Percentiles rank a stretch among this genome's conserved stretches.
phyloP scores from a whole-genome alignment of 2,113 vertebrate genomes.

The Odontophorus gujanensis region DNA sequence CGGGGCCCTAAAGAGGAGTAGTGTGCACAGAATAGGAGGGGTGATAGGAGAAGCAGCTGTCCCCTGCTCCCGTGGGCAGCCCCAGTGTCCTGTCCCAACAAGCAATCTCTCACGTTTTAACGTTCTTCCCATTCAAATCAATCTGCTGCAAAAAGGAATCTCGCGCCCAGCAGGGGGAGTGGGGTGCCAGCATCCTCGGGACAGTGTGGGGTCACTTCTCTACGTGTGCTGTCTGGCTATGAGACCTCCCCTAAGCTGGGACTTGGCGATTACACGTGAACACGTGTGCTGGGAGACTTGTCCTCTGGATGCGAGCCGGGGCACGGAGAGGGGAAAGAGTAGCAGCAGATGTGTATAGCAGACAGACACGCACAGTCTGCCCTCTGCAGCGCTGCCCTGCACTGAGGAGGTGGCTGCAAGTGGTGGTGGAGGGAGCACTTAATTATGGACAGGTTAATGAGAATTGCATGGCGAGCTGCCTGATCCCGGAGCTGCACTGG shows the following conservation, averaged over 20 bases:
- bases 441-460: not conserved
- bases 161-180: not conserved
- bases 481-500: too few relatives aligned
- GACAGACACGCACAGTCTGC: not conserved
- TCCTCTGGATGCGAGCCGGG: not conserved
- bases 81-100: not conserved
- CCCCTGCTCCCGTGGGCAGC: not conserved
- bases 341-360: not conserved
- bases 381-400: not conserved
- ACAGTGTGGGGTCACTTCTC: not conserved
- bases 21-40: not conserved
- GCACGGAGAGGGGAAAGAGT: not conserved
- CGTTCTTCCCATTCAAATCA: too few relatives aligned
- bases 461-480: too few relatives aligned
- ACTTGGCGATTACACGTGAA: not conserved
- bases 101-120: not conserved
- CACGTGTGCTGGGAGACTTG: fast-evolving
- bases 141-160: not conserved
- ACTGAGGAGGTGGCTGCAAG: not conserved
- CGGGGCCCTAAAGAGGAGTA: too few relatives aligned
- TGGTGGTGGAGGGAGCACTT: not conserved
- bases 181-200: not conserved
- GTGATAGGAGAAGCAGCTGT: not conserved
- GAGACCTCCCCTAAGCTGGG: not conserved
- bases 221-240: fast-evolving